Base-by-base conservation (phyloP, 2,888 invertebrate genomes). In the Microplitis deprimator region DNA sequence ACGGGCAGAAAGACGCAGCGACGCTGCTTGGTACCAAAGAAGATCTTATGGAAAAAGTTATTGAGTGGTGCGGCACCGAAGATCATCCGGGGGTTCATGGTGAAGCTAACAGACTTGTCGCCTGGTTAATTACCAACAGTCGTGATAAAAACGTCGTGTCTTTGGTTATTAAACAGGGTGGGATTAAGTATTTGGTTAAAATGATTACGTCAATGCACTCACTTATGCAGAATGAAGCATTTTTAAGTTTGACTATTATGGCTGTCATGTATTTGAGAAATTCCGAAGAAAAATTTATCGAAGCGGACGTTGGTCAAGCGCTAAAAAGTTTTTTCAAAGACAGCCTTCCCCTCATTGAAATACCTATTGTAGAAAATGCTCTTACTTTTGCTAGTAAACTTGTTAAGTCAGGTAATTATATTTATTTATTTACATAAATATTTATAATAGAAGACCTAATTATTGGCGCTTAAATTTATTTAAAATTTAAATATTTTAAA, bases 191-290 rank as follows among this genome's bases (percentile, higher is more conserved):
- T 84, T 91, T 97, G 83, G 94, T 96, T 10, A 93, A 93, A 89
- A 97, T 97, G 97, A 91, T 96, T 81, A 92, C 94, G 5, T 95
- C 96, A 2, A 95, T 95, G 84, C 96, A 97, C 90, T 91, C 94
- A 6, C 93, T 97, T 40, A 97, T 97, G 97, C 96, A 96, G 88
- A 95, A 95, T 87, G 96, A 96, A 90, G 95, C 96, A 0, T 92
- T 96, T 76, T 91, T 94, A 82, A 94, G 95, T 59, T 91, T 96
- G 75, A 94, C 93, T 81, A 92, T 96, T 61, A 90, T 95, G 8
- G 90, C 90, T 41, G 86, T 89, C 0, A 89, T 90, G 69, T 88
- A 88, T 75, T 84, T 89, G 17, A 60, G 79, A 0, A 86, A 87
- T 72, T 84, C 84, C 2, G 86, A 86, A 73, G 69, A 82, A 41